These are phyloP conservation scores for Aselliscus stoliczkanus DNA, from an alignment of 2,797 vertebrate species.

Conservation along the genomic window DNA sequence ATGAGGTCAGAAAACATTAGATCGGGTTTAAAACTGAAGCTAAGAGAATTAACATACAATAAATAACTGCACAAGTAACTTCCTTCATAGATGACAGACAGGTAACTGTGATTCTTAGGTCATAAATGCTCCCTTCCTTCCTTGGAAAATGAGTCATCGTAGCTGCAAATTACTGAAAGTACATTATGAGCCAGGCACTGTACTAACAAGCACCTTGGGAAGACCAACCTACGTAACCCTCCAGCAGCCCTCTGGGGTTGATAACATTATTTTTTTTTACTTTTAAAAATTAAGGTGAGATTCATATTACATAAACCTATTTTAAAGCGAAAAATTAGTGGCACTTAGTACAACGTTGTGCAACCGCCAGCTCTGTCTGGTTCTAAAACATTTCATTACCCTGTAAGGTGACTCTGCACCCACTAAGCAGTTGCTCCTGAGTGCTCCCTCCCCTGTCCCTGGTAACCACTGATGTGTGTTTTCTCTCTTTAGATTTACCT, in stretches of 20 bases:
- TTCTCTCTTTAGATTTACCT: not conserved
- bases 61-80: not conserved
- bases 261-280: not conserved
- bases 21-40: not conserved
- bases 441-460: no score
- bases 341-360: not conserved
- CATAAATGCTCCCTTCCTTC: accelerated
- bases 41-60: not conserved
- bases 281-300: not conserved
- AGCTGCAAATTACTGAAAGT: not conserved
- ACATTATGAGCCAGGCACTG: not conserved
- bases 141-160: not conserved
- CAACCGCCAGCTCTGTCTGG: not conserved
- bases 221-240: not conserved
- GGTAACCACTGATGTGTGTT: not conserved
- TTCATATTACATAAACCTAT: not conserved
- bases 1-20: not conserved
- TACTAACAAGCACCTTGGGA: not conserved
- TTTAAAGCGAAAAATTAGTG: not conserved
- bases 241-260: not conserved
- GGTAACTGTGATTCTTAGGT: not conserved
- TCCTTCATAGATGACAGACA: no score
- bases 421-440: not conserved
- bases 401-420: not conserved
- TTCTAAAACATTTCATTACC: not conserved